phyloP scores from a whole-genome alignment of 2,888 invertebrate species.

The Volucella zonaria region DNA sequence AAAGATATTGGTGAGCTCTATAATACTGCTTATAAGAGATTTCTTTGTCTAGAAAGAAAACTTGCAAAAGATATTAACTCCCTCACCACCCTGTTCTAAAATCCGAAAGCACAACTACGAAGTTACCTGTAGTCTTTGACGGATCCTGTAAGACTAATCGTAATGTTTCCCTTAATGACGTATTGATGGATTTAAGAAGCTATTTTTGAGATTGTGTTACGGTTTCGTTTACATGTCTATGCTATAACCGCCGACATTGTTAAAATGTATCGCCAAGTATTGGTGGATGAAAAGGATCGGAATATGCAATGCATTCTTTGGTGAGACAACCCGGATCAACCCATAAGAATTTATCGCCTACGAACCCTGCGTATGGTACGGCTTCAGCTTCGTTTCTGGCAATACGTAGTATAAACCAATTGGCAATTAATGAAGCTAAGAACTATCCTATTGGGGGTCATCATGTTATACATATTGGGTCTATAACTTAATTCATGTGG shows the following conservation, averaged over 20 bases:
- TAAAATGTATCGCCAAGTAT: background rate
- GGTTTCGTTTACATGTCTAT: too few relatives aligned
- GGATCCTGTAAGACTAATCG: background rate
- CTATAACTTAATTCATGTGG: too few relatives aligned
- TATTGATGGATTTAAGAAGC: too few relatives aligned
- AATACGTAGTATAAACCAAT: background rate
- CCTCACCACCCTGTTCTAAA: too few relatives aligned
- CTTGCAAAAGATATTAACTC: background rate
- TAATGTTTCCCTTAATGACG: too few relatives aligned
- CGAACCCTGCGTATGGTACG: background rate
- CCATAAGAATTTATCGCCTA: background rate
- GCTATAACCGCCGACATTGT: background rate
- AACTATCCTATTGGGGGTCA: background rate
- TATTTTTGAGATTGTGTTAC: background rate
- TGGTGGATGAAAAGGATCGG: background rate
- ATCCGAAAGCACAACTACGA: background rate
- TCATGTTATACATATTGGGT: too few relatives aligned
- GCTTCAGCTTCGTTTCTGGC: conserved; percentile 11
- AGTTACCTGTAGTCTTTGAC: background rate
- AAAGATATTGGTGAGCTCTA: conserved; percentile 5
- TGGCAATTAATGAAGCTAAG: background rate
- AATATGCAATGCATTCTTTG: background rate
- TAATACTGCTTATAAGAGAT: background rate
- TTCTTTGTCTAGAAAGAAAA: background rate
- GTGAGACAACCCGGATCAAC: background rate